Base-by-base conservation (phyloP, 2,113 vertebrate species). In the Nettapus auritus region DNA sequence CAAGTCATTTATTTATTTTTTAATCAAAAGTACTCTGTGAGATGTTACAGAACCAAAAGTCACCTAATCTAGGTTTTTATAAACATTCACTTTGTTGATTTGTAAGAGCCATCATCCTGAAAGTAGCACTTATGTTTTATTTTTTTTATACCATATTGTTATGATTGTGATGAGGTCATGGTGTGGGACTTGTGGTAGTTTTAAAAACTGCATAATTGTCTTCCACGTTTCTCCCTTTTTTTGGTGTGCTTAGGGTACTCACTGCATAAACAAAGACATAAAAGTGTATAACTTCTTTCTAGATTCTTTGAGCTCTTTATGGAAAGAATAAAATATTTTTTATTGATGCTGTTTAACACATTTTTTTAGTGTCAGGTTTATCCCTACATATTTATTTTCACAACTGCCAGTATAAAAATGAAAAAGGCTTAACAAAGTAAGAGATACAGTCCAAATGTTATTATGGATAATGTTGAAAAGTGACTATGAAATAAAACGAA, bases 401-500 rank as follows among this genome's bases (percentile, higher is more conserved):
- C 19, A 42, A 5, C 25, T 62, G 34, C 50, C 19, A 52, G 8
- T 42, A 57, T 69, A 36, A 92, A 93, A 84, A 71, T 34, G 23
- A 80, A 60, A 64, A 62, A 34, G 12, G 52, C 55, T 86, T 52
- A 69, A 75, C 44, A 63, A 68, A 89, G 5, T 21, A 9, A 74
- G 73, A 73, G 8, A 80, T 52, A 38, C 13, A 62, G 38, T 67
- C 20, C n/a, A 63, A 81, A 56, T 10, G 8, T 55, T 70, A 21
- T 34, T 70, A 31, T 59, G 36, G 11, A 81, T 40, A 74, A 55
- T 12, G 7, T 3, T 67, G 26, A 82, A 70, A 89, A 83, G 62
- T 46, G 1, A 21, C 18, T 20, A 8, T 0, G 20, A 16, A 2
- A 9, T 21, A 88, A 26, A 50, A 11, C 25, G 8, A 50, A 2